Evolutionary conservation across 2,888 invertebrate species (phyloP).

Genomic region (Matsumyia berberina): DNA sequence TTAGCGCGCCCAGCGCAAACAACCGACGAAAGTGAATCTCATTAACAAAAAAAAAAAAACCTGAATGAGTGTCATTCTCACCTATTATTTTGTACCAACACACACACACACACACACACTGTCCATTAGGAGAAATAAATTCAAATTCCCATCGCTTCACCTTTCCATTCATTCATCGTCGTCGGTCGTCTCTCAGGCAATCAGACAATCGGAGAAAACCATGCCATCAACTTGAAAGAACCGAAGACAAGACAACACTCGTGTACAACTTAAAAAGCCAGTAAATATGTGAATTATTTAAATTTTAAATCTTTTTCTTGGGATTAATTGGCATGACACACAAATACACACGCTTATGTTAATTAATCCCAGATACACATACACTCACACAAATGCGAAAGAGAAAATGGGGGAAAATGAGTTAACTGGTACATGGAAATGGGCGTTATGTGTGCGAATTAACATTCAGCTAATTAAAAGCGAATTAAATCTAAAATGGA

Average conservation of each 20-base stretch:
- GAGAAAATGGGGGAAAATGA: conserved; percentile 19
- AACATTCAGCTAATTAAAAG: conserved; percentile 45
- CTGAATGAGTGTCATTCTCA: conserved; percentile 48
- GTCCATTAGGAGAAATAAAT: conserved; percentile 24
- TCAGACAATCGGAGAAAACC: conserved; percentile 11
- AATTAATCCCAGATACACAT: conserved; percentile 33
- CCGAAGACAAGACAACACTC: not conserved
- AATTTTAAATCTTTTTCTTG: conserved; percentile 31
- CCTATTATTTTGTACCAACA: conserved; percentile 10
- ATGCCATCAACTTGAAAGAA: not conserved
- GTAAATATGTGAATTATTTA: conserved; percentile 37
- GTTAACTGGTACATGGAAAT: conserved; percentile 34
- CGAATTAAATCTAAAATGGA: conserved; percentile 53
- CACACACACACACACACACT: not conserved
- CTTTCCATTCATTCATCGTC: conserved; percentile 25
- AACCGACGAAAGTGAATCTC: conserved; percentile 55
- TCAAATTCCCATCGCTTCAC: conserved; percentile 22
- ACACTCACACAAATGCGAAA: not conserved
- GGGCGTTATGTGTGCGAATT: conserved; percentile 21
- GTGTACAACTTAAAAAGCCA: conserved; percentile 11
- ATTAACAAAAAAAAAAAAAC: conserved; percentile 36
- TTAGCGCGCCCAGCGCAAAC: conserved; percentile 33
- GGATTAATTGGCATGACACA: conserved; percentile 60
- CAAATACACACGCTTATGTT: conserved; percentile 53
- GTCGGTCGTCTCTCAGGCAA: no score